Conservation (phyloP, 2,797 vertebrate genomes). For the Rhinatrema bivittatum region DNA sequence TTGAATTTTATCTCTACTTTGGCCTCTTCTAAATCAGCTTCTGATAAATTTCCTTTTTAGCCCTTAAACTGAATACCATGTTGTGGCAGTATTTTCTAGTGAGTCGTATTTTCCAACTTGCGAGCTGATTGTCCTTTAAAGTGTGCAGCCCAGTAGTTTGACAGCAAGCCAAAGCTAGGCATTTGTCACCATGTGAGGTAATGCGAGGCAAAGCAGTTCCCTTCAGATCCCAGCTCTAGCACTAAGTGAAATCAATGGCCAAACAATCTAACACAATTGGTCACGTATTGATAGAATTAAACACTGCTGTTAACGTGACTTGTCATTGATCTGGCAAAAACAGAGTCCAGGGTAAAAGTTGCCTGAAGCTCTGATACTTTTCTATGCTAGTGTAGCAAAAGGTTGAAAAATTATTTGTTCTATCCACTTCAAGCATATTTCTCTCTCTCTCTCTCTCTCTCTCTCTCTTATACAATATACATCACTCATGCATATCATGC, state of each 20-base stretch:
- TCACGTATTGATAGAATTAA: constrained; percentile 91
- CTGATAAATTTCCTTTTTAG: too few relatives aligned
- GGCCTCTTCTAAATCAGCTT: too few relatives aligned
- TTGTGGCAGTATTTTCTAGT: too few relatives aligned
- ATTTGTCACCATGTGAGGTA: constrained; percentile 49
- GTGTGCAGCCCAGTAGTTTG: too few relatives aligned
- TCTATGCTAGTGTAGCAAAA: constrained; percentile 35
- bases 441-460: constrained; percentile 23
- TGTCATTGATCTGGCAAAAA: constrained; percentile 70
- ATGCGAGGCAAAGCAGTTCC: constrained; percentile 40
- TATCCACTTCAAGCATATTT: constrained; percentile 29
- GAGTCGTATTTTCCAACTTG: constrained; percentile 6
- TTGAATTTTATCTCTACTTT: too few relatives aligned
- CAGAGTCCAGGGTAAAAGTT: constrained; percentile 47
- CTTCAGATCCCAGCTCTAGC: constrained; percentile 63
- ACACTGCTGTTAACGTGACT: constrained; percentile 78
- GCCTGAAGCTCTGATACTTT: constrained; percentile 40
- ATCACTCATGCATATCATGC: too few relatives aligned
- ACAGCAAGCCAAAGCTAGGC: constrained; percentile 18
- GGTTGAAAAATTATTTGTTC: constrained; percentile 37
- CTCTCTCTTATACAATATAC: constrained; percentile 8
- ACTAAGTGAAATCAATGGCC: constrained; percentile 86
- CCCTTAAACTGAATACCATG: too few relatives aligned
- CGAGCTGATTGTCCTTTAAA: constrained; percentile 9
- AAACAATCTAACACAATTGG: constrained; percentile 85